Conservation (phyloP, 2,113 vertebrate species). For the Platysternon megacephalum region DNA sequence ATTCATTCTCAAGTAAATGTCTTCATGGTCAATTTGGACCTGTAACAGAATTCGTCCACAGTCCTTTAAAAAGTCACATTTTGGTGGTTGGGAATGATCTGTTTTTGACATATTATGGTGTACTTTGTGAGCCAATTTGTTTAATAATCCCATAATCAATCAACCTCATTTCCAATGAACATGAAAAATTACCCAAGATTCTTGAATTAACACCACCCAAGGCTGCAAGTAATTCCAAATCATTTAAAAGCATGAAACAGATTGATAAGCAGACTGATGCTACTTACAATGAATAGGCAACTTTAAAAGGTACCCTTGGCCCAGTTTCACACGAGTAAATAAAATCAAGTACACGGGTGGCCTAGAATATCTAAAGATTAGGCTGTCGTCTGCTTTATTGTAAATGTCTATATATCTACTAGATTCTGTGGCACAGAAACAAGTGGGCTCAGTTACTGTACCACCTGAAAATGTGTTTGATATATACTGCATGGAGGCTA, state of each 20-base stretch:
- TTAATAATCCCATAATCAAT: neutral
- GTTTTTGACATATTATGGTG: slow-evolving; percentile 25
- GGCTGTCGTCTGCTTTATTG: neutral
- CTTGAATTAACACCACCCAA: neutral
- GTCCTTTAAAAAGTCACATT: neutral
- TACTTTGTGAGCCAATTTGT: slow-evolving; percentile 31
- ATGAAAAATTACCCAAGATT: neutral
- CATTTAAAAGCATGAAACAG: neutral
- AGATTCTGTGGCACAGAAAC: neutral
- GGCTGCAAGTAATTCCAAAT: neutral
- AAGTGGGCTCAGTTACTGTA: neutral
- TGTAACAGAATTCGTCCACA: slow-evolving; percentile 21
- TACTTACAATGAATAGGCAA: neutral
- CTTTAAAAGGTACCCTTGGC: neutral
- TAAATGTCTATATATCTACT: neutral
- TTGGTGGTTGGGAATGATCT: neutral
- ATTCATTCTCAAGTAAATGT: slow-evolving; percentile 1
- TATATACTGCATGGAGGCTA: neutral
- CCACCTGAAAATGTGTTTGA: neutral
- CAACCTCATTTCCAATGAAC: neutral
- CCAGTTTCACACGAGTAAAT: neutral
- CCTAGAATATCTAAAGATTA: neutral
- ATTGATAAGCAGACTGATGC: neutral
- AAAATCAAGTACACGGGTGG: neutral
- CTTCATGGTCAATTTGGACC: slow-evolving; percentile 26